Conservation (phyloP, 1,140 invertebrate genomes). For the Anoplolepis gracilipes region DNA sequence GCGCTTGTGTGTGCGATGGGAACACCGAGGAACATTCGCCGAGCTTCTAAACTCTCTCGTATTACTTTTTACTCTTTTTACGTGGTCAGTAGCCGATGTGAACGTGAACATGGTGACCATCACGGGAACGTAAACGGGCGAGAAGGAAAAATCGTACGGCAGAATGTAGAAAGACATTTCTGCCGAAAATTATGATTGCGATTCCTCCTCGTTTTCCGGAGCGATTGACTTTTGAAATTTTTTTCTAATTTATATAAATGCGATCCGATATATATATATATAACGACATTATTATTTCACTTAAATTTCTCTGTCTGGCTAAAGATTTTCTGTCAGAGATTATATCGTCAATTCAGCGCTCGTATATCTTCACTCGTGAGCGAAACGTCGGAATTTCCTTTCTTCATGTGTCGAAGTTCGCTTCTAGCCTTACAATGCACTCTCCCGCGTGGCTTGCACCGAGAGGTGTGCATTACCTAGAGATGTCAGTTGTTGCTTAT, state of each 20-base stretch:
- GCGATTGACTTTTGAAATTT: not conserved
- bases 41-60: not conserved
- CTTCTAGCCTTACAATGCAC: conserved; percentile 19
- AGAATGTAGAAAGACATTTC: not conserved
- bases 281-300: not conserved
- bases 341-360: not conserved
- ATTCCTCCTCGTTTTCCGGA: not conserved
- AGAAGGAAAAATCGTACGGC: not conserved
- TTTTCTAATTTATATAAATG: not conserved
- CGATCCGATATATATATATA: not conserved
- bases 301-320: not conserved
- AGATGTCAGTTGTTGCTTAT: conserved; percentile 3
- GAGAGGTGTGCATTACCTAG: not conserved
- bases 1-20: conserved; percentile 42
- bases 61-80: conserved; percentile 25
- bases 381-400: conserved; percentile 25
- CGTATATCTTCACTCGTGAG: conserved; percentile 42
- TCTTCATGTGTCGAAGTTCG: conserved; percentile 20
- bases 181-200: not conserved
- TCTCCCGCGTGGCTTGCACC: conserved; percentile 53
- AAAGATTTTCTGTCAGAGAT: not conserved
- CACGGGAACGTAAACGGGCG: not conserved
- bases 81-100: conserved; percentile 16
- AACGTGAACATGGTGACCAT: conserved; percentile 11
- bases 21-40: conserved; percentile 28